phyloP scores from a whole-genome alignment of 2,888 invertebrate species.

The Drosophila rubida region DNA sequence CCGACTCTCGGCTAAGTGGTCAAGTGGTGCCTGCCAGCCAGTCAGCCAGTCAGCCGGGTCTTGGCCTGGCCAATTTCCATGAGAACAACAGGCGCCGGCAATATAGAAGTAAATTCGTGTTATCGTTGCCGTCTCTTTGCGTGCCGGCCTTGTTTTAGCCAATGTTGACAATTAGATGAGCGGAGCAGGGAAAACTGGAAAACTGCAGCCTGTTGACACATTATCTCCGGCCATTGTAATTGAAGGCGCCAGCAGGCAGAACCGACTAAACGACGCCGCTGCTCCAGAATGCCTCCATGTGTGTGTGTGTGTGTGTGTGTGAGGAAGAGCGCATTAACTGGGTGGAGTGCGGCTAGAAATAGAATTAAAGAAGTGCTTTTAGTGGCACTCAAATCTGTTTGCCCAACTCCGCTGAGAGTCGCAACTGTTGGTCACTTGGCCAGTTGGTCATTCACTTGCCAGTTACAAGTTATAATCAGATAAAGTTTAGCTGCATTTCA shows the following conservation, averaged over 20 bases:
- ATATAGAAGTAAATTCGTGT: constrained; percentile 48
- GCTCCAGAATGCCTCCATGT: too few species aligned
- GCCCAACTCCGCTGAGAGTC: not conserved
- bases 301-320: too few species aligned
- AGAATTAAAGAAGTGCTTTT: constrained; percentile 24
- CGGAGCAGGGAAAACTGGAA: not conserved
- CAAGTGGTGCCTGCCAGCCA: constrained; percentile 23
- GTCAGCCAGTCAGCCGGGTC: not conserved
- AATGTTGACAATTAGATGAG: constrained; percentile 72
- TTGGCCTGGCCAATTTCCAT: constrained; percentile 44
- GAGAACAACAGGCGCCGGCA: constrained; percentile 60
- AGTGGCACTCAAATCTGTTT: not conserved
- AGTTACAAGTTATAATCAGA: constrained; percentile 65
- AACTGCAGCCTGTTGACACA: constrained; percentile 54
- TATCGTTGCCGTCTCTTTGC: constrained; percentile 30
- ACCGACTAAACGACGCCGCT: not conserved
- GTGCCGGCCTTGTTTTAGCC: constrained; percentile 55
- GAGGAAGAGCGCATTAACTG: constrained; percentile 16
- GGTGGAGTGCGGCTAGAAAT: constrained; percentile 17
- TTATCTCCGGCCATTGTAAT: constrained; percentile 44
- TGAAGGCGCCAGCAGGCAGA: constrained; percentile 49
- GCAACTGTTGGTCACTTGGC: constrained; percentile 40
- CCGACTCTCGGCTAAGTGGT: constrained; percentile 37
- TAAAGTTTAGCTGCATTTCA: constrained; percentile 71
- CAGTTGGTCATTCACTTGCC: constrained; percentile 53